Percentiles rank a stretch among this genome's conserved stretches.
These are phyloP conservation scores for Athripsodes cinereus DNA, from an alignment of 2,888 invertebrate genomes.

Conservation along the genomic window DNA sequence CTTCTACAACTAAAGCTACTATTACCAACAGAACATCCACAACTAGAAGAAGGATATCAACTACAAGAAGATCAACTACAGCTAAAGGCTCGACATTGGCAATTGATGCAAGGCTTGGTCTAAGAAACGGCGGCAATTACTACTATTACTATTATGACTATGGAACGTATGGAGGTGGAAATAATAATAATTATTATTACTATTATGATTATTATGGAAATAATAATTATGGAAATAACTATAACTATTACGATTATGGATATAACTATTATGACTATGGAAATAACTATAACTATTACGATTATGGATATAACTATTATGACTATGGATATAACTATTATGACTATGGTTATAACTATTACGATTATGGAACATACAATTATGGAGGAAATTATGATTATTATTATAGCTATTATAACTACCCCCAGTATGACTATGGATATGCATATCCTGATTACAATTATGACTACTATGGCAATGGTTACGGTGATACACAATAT, in stretches of 20 bases:
- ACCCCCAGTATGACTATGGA: not conserved
- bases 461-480: constrained; percentile 26
- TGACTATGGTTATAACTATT: not conserved
- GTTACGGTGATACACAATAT: constrained; percentile 16
- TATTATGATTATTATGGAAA: not conserved
- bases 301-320: not conserved
- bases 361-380: not conserved
- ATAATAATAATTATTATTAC: not conserved
- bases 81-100: not conserved
- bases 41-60: too few relatives aligned
- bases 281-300: not conserved
- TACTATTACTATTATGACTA: not conserved
- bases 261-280: not conserved
- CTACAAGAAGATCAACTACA: too few relatives aligned
- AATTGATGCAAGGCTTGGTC: not conserved
- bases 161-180: not conserved
- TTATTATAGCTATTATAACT: not conserved
- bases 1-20: constrained; percentile 18
- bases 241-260: not conserved
- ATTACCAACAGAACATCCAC: constrained; percentile 13
- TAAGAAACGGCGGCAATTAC: not conserved
- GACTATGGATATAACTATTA: not conserved
- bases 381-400: not conserved
- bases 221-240: not conserved
- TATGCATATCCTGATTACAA: too few relatives aligned